phyloP scores from a whole-genome alignment of 2,888 invertebrate species.

The Drosophila prostipennis region DNA sequence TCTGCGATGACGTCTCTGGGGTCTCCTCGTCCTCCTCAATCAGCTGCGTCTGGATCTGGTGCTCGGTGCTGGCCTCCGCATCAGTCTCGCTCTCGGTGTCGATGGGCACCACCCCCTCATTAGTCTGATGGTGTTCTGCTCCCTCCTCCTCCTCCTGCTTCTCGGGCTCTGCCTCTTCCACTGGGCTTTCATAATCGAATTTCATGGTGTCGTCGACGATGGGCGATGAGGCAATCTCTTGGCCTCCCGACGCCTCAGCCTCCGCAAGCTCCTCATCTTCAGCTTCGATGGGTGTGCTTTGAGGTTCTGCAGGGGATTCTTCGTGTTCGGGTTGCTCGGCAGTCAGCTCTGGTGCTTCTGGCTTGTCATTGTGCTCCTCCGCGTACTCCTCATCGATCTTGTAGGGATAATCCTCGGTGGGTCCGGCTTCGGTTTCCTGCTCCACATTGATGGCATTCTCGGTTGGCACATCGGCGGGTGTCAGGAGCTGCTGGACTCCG shows the following conservation, averaged over 20 bases:
- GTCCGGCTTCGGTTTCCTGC: constrained; percentile 50
- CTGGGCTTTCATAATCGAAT: constrained; percentile 78
- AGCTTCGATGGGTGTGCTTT: constrained; percentile 21
- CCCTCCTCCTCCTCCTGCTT: constrained; percentile 19
- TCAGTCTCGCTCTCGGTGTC: constrained; percentile 55
- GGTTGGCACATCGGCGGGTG: constrained; percentile 63
- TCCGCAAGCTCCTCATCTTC: constrained; percentile 41
- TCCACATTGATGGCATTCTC: constrained; percentile 52
- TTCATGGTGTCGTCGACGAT: constrained; percentile 77
- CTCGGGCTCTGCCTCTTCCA: constrained; percentile 46
- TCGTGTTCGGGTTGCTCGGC: constrained; percentile 15
- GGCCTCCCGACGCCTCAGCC: constrained; percentile 54
- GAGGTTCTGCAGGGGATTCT: not conserved
- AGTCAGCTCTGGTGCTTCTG: constrained; percentile 32
- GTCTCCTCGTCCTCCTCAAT: constrained; percentile 38
- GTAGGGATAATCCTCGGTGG: constrained; percentile 81
- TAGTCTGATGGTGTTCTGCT: constrained; percentile 12
- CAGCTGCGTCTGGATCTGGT: constrained; percentile 45
- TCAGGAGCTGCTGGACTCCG: constrained; percentile 61
- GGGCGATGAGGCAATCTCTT: constrained; percentile 51
- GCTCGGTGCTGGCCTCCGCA: constrained; percentile 56
- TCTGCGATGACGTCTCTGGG: constrained; percentile 25
- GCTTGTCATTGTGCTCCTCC: constrained; percentile 64
- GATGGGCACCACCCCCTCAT: constrained; percentile 51
- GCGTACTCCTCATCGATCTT: constrained; percentile 81